phyloP scores from a whole-genome alignment of 2,113 vertebrate genomes.

The Megaceryle maxima region DNA sequence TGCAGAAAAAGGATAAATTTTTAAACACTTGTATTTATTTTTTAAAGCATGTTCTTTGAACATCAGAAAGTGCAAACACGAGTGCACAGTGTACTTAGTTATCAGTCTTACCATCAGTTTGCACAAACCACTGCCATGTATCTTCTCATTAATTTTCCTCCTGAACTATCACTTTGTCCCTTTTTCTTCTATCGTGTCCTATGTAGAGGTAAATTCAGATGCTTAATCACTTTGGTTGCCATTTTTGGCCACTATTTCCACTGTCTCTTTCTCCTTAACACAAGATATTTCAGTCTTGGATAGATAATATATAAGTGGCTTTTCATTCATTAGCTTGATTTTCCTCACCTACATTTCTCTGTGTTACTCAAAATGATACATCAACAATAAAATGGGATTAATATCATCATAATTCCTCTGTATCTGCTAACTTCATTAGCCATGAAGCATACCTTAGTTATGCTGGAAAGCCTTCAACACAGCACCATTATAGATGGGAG shows the following conservation, averaged over 20 bases:
- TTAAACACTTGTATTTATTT: background rate
- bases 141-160: background rate
- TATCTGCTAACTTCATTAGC: background rate
- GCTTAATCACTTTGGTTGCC: background rate
- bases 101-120: background rate
- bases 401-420: background rate
- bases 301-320: background rate
- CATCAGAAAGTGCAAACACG: background rate
- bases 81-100: background rate
- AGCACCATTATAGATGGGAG: background rate
- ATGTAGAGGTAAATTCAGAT: background rate
- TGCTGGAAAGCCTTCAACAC: background rate
- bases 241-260: background rate
- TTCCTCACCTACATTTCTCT: background rate
- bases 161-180: background rate
- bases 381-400: background rate
- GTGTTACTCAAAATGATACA: background rate
- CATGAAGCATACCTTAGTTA: background rate
- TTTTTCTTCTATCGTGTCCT: background rate
- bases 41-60: constrained; percentile 3
- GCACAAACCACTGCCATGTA: background rate
- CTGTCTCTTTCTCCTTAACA: background rate
- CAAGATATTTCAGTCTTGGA: background rate
- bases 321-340: background rate
- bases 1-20: background rate